Evolutionary conservation across 2,888 invertebrate genomes (phyloP), one percentile per base, ranked within the genome.

Genomic region (Drosophila siamana): DNA sequence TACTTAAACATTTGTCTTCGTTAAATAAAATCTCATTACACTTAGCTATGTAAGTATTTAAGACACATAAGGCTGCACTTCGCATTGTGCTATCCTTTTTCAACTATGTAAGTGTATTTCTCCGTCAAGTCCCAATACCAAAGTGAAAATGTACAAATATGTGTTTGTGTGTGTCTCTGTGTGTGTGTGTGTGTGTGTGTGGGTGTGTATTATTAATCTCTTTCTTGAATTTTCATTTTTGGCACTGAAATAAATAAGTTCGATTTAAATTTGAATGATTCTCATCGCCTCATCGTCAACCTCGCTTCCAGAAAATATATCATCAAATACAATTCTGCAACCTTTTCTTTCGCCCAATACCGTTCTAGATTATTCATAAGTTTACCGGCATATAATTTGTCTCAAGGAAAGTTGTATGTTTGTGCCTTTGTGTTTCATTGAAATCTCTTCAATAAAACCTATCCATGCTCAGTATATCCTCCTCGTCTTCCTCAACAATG

Each of bases 51-150:
- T 90, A 87, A 91, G 91, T 90, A 88, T 91, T 91, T 91, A 91
- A 91, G 91, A 91, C 91, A 91, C 91, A 91, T 91, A 88, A 91
- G 91, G 91, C 91, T 91, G 90, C 89, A 89, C 86, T 90, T 91
- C 90, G 75, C 85, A 77, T 77, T 86, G 75, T 77, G 75, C 82
- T 86, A 71, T 74, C 60, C 63, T 33, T 33, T 69, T 67, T 56
- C 15, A 69, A 65, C 40, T 73, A 62, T 65, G 47, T 59, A 62
- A 62, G 51, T 74, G 56, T 55, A 60, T 54, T 52, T 71, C 22
- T 40, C 52, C 33, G 30, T 61, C 43, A 52, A 64, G 64, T 65
- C 54, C 47, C 52, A 77, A 83, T 16, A 26, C 13, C 30, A 24
- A 41, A 57, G 38, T 82, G 69, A 54, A 81, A 85, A 82, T 78